Evolutionary conservation across 2,888 invertebrate species (phyloP).

Genomic region (Scaptomyza polygonia): DNA sequence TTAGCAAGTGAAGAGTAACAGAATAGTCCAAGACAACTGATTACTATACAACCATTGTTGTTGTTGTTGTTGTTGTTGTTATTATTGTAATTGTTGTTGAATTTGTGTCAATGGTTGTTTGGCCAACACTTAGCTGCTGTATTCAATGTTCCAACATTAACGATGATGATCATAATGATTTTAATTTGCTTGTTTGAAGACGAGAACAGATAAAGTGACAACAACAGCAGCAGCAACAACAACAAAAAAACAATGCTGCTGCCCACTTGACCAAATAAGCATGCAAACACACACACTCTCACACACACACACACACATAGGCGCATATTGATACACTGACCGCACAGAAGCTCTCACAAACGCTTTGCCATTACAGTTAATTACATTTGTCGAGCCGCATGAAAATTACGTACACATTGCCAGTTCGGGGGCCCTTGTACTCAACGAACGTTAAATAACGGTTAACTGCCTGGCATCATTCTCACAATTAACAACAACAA

Average conservation of each 20-base stretch:
- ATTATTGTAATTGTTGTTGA: constrained; percentile 27
- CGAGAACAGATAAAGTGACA: constrained; percentile 25
- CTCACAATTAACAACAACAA: constrained; percentile 55
- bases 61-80: constrained; percentile 14
- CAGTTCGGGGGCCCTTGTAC: constrained; percentile 42
- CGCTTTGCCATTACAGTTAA: constrained; percentile 68
- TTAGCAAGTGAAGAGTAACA: constrained; percentile 1
- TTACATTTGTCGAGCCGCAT: constrained; percentile 68
- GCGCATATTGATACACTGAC: constrained; percentile 44
- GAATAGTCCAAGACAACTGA: constrained; percentile 30
- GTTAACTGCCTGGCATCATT: constrained; percentile 68
- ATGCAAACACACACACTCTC: background rate
- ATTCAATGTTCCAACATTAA: constrained; percentile 27
- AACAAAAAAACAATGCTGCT: constrained; percentile 22
- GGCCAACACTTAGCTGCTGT: constrained; percentile 52
- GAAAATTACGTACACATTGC: constrained; percentile 67
- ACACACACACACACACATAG: background rate
- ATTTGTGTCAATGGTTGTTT: constrained; percentile 71
- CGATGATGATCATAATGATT: constrained; percentile 42
- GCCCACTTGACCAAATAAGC: constrained; percentile 42
- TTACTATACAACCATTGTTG: constrained; percentile 18
- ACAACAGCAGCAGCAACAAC: background rate
- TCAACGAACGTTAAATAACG: constrained; percentile 68
- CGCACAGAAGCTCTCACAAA: constrained; percentile 30
- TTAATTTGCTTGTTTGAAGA: constrained; percentile 51